Evolutionary conservation across 1,140 invertebrate species (phyloP).

Genomic region (Drosophila chauvacae): DNA sequence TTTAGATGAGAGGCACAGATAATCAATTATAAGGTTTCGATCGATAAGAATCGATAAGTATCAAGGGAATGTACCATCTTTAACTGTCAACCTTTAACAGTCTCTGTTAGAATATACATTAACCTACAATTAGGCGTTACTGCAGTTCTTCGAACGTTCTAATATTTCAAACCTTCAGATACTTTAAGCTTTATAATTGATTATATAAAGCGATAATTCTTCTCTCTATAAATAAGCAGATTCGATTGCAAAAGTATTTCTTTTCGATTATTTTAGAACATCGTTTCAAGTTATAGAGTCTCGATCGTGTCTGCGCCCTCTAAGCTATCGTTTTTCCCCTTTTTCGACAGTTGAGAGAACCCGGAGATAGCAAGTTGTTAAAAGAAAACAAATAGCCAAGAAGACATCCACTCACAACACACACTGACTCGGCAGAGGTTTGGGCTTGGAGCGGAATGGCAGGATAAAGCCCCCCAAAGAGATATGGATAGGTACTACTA

Average conservation of each 20-base stretch:
- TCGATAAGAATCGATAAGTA: neutral
- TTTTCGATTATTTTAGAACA: neutral
- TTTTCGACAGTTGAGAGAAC: constrained; percentile 26
- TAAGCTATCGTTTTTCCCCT: constrained; percentile 3
- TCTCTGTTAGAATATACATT: neutral
- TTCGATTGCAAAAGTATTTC: neutral
- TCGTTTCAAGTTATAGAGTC: neutral
- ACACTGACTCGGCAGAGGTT: constrained; percentile 11
- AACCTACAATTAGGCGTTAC: too few species aligned
- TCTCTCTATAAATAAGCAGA: neutral
- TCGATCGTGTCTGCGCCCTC: neutral
- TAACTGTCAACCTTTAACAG: neutral
- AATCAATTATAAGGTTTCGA: neutral
- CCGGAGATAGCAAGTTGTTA: constrained; percentile 69
- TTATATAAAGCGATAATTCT: neutral
- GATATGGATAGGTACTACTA: neutral
- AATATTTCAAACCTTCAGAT: too few species aligned
- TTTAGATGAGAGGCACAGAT: too few species aligned
- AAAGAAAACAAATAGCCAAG: constrained; percentile 64
- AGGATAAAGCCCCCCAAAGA: constrained; percentile 14
- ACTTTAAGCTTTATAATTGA: too few species aligned
- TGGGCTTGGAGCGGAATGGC: constrained; percentile 27
- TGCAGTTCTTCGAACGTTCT: too few species aligned
- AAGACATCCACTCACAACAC: constrained; percentile 19
- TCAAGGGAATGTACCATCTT: neutral